phyloP scores from a whole-genome alignment of 1,140 invertebrate genomes.

The Ridgeia piscesae region DNA sequence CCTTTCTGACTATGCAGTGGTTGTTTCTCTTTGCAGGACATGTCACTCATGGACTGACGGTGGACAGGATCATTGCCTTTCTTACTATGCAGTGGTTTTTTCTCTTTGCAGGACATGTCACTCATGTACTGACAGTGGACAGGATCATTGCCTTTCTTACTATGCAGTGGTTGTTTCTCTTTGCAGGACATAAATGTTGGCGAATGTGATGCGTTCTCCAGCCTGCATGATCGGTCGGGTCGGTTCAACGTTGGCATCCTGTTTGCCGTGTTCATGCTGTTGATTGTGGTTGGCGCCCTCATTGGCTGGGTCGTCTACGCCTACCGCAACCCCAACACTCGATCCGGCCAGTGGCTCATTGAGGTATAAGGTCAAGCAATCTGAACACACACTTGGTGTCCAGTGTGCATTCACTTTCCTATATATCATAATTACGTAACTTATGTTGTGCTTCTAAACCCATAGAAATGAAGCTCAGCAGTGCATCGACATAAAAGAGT shows the following conservation, averaged over 20 bases:
- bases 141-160: too few species aligned
- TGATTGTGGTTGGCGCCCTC: constrained; percentile 70
- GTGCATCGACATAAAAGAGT: too few species aligned
- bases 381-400: not conserved
- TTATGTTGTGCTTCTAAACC: too few species aligned
- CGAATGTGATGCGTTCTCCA: not conserved
- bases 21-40: too few species aligned
- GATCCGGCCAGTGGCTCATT: constrained; percentile 93
- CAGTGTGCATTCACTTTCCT: not conserved
- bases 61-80: too few species aligned
- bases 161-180: not conserved
- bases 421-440: too few species aligned
- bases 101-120: too few species aligned
- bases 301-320: constrained; percentile 88
- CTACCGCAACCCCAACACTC: constrained; percentile 90
- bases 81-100: too few species aligned
- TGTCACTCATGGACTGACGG: too few species aligned
- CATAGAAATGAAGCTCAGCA: too few species aligned
- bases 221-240: not conserved
- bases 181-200: not conserved
- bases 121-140: too few species aligned
- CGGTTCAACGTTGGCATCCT: constrained; percentile 8
- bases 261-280: constrained; percentile 39
- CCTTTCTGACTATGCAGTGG: too few species aligned
- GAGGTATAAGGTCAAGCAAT: constrained; percentile 70